Conservation (phyloP, 2,888 invertebrate species). For the Anthophora plumipes region DNA sequence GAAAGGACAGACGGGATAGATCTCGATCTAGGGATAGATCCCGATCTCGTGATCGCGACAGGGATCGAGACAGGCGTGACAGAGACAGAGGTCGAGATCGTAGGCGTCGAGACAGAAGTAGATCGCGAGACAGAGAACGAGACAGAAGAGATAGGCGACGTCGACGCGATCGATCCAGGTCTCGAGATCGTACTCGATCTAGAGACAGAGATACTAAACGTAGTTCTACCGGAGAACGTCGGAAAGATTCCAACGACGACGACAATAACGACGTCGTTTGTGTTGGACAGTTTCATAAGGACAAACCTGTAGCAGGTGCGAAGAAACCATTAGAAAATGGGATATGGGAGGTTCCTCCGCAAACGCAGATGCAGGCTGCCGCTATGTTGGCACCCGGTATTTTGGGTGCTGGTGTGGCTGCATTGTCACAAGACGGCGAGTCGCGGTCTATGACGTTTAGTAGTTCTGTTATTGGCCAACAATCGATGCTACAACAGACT, state of each 20-base stretch:
- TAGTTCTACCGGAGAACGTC: conserved; percentile 70
- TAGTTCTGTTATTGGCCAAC: conserved; percentile 65
- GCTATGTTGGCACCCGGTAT: conserved; percentile 80
- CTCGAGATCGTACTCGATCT: conserved; percentile 86
- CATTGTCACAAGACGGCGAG: conserved; percentile 72
- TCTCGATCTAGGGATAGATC: conserved; percentile 86
- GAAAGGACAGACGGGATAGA: conserved; percentile 84
- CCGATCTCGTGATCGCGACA: conserved; percentile 83
- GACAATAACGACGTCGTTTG: conserved; percentile 82
- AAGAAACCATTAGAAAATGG: conserved; percentile 78
- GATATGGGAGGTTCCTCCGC: conserved; percentile 83
- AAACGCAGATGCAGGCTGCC: conserved; percentile 80
- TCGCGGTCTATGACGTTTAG: conserved; percentile 72
- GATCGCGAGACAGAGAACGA: conserved; percentile 84
- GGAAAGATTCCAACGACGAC: conserved; percentile 76
- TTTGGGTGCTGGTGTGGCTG: conserved; percentile 78
- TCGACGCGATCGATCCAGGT: conserved; percentile 85
- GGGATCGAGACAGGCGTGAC: conserved; percentile 85
- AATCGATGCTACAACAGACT: conserved; percentile 73
- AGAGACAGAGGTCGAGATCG: conserved; percentile 85
- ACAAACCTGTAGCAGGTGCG: conserved; percentile 66
- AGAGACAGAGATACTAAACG: conserved; percentile 85
- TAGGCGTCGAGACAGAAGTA: conserved; percentile 85
- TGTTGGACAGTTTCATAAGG: conserved; percentile 82
- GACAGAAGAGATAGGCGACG: conserved; percentile 84